Conservation (phyloP, 2,888 invertebrate genomes). For the Hyposoter dolosus region DNA sequence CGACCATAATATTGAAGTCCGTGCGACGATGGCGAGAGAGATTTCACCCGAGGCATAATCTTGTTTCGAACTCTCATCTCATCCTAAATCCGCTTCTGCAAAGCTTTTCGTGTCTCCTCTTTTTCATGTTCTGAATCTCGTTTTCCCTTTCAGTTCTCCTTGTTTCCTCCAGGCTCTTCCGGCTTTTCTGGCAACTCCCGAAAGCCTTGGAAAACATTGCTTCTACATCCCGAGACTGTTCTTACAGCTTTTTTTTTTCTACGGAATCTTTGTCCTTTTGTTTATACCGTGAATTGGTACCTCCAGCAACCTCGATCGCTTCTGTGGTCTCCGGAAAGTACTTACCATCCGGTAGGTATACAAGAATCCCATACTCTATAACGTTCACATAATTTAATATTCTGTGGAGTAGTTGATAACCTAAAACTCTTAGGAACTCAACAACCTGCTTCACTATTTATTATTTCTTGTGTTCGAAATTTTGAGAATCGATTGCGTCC, state of each 20-base stretch:
- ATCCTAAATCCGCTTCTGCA: constrained; percentile 59
- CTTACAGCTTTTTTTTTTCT: constrained; percentile 24
- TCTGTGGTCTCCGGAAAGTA: constrained; percentile 10
- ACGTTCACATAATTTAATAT: constrained; percentile 52
- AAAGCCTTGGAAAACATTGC: constrained; percentile 30
- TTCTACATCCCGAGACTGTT: constrained; percentile 18
- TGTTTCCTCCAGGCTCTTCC: constrained; percentile 15
- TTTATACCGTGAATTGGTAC: not conserved
- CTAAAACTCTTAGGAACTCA: constrained; percentile 1
- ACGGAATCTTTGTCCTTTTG: constrained; percentile 21
- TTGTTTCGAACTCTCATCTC: constrained; percentile 74
- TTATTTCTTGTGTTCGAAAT: constrained; percentile 19
- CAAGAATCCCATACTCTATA: not conserved
- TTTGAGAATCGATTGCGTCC: constrained; percentile 21
- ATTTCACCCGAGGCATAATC: constrained; percentile 79
- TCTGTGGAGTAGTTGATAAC: constrained; percentile 45
- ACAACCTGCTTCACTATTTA: not conserved
- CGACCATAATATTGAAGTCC: constrained; percentile 57
- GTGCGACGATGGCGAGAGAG: constrained; percentile 27
- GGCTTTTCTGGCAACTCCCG: constrained; percentile 16
- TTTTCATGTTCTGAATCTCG: not conserved
- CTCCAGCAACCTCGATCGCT: constrained; percentile 39
- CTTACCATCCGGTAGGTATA: constrained; percentile 12
- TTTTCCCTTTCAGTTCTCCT: constrained; percentile 8
- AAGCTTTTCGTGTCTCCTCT: constrained; percentile 42